Evolutionary conservation across 2,113 vertebrate genomes (phyloP).

Genomic region (Todiramphus saurophagus): DNA sequence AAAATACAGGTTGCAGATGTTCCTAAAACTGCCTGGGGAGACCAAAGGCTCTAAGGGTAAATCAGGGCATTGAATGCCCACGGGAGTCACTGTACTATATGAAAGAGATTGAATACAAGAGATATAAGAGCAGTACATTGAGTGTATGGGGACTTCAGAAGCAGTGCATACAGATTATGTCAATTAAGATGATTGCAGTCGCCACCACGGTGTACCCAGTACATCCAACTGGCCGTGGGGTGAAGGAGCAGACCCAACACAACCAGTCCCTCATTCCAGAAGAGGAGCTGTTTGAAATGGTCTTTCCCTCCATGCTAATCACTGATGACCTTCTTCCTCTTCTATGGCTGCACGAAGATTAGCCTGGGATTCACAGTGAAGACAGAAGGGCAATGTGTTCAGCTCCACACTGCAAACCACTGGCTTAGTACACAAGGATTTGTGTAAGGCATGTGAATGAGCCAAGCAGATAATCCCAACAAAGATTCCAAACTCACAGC

Average conservation of each 20-base stretch:
- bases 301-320: neutral
- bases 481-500: neutral
- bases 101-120: neutral
- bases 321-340: neutral
- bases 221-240: rapidly evolving
- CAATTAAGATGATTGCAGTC: neutral
- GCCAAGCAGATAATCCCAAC: neutral
- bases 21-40: neutral
- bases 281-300: neutral
- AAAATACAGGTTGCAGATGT: neutral
- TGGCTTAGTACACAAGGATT: neutral
- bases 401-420: neutral
- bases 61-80: neutral
- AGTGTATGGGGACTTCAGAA: neutral
- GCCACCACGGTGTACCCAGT: neutral
- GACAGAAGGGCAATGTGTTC: neutral
- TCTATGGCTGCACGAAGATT: neutral
- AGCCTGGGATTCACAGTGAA: neutral
- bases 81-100: neutral
- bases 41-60: neutral
- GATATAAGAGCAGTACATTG: neutral
- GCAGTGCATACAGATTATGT: neutral
- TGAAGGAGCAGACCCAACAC: neutral
- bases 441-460: neutral
- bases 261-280: neutral